Percentiles rank a stretch among this genome's conserved stretches.
phyloP scores from a whole-genome alignment of 1,140 invertebrate species.

The Limonius californicus region DNA sequence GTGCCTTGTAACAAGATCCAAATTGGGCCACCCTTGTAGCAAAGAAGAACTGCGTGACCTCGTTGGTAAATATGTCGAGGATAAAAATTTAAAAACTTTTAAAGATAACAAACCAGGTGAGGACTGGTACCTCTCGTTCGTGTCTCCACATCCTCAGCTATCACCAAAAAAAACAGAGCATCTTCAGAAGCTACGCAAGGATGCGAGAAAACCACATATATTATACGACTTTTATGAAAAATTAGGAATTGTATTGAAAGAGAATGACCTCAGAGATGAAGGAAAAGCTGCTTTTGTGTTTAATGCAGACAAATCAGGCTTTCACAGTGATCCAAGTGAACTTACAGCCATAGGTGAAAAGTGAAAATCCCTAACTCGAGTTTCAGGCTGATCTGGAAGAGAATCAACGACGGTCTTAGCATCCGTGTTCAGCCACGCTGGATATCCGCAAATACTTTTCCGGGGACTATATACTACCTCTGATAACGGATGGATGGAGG shows the following conservation, averaged over 20 bases:
- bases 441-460: background rate
- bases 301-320: conserved; percentile 7
- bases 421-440: conserved; percentile 31
- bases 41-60: background rate
- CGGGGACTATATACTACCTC: conserved; percentile 3
- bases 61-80: background rate
- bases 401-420: conserved; percentile 33
- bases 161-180: background rate
- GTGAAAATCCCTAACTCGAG: conserved; percentile 27
- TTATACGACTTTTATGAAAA: background rate
- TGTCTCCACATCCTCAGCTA: background rate
- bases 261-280: background rate
- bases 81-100: background rate
- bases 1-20: background rate
- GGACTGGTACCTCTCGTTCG: too few species aligned
- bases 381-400: conserved; percentile 32
- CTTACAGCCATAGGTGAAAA: conserved; percentile 27
- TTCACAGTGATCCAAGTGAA: background rate
- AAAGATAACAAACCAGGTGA: background rate
- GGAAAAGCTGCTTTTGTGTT: background rate
- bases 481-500: conserved; percentile 11
- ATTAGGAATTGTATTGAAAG: background rate
- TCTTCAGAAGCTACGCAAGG: background rate
- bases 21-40: background rate
- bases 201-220: background rate